Evolutionary conservation across 1,140 invertebrate species (phyloP).

Genomic region (Luehdorfia chinensis): DNA sequence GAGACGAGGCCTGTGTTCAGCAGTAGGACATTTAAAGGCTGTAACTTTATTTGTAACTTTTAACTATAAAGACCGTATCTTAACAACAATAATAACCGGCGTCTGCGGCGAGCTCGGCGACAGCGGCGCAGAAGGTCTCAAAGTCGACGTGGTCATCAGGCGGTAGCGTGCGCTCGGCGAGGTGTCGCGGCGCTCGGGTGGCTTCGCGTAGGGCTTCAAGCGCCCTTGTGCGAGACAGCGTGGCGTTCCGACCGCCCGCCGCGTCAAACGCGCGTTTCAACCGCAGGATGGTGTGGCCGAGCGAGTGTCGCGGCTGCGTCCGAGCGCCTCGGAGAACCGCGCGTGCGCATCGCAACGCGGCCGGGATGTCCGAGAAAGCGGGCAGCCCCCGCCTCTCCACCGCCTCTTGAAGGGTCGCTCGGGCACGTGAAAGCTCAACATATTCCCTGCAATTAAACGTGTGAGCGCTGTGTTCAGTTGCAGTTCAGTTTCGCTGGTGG

Average conservation of each 20-base stretch:
- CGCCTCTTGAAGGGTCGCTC: conserved; percentile 80
- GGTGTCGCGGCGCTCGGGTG: conserved; percentile 39
- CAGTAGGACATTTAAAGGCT: no score
- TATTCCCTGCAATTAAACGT: conserved; percentile 78
- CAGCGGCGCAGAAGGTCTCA: conserved; percentile 78
- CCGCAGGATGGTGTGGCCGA: conserved; percentile 61
- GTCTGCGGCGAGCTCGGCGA: conserved; percentile 77
- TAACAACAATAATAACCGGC: conserved; percentile 34
- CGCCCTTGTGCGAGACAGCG: conserved; percentile 38
- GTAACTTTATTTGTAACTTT: no score
- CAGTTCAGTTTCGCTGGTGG: not conserved
- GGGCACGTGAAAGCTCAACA: conserved; percentile 80
- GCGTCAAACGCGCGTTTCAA: conserved; percentile 67
- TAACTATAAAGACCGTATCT: no score
- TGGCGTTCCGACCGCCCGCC: conserved; percentile 52
- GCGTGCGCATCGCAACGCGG: conserved; percentile 80
- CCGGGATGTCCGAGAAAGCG: conserved; percentile 79
- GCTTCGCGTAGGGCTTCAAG: conserved; percentile 54
- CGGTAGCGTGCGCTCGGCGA: conserved; percentile 49
- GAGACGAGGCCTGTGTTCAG: no score
- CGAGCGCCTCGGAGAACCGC: conserved; percentile 74
- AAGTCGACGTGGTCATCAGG: conserved; percentile 61
- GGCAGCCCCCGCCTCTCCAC: conserved; percentile 81
- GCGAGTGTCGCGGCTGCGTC: conserved; percentile 56
- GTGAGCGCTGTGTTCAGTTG: not conserved